Evolutionary conservation across 1,140 invertebrate genomes (phyloP), one percentile per base, ranked within the genome.

Genomic region (Hylaeus volcanicus): DNA sequence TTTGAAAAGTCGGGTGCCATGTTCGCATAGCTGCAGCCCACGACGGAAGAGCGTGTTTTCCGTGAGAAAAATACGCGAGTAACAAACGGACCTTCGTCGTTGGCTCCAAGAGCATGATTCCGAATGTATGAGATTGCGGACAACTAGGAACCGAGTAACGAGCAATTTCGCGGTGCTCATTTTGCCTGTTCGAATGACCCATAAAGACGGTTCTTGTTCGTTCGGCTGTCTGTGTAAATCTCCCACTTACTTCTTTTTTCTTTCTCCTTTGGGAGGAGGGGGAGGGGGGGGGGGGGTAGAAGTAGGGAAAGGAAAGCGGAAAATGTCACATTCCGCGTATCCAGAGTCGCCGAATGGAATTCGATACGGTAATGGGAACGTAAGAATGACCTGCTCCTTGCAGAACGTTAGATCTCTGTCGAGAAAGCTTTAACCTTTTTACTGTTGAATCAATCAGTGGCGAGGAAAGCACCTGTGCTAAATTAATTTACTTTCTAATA

Each of bases 161-260:
- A 26, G 74, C 66, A 81, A 81, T 81, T 81, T 81, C 60, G 1
- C 39, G 15, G 48, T 39, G 65, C 73, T 77, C 74, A 43, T 65
- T 77, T 56, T 39, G 5, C 74, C 60, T 26, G 66, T 56, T 65
- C 79, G 53, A 81, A 63, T 58, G 72, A 56, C 14, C 56, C 73
- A 45, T 63, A 15, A 74, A 75, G 48, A 56, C n/a, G 26, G 5
- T 72, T 55, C 41, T 48, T 43, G 65, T 51, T 55, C 58, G 6
- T 26, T 69, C 48, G 45, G 15, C 6, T 37, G 71, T 60, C 48
- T 6, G 3, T 8, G 43, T n/a, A 6, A 45, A 48, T 71, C 15
- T 9, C 12, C 41, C 14, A 11, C 15, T 53, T 8, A 1, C 37
- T 5, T 6, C 11, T 1, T 37, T 4, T 14, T 15, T 41, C 39